Evolutionary conservation across 2,888 invertebrate species (phyloP).

Genomic region (Chrysodeixis includens): DNA sequence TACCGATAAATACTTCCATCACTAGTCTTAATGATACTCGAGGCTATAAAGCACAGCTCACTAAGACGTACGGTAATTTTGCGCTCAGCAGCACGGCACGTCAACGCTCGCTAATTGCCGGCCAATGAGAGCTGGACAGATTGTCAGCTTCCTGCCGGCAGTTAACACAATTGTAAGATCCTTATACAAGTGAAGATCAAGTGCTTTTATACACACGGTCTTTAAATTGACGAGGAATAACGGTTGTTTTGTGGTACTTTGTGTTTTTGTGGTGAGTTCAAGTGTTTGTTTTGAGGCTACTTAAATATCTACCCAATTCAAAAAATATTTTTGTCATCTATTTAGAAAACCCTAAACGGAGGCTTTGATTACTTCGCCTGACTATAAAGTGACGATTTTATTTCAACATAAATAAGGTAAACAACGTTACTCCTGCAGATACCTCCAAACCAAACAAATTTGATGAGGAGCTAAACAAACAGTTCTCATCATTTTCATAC

Average conservation of each 20-base stretch:
- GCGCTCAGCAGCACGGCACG: conserved; percentile 7
- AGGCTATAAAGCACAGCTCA: not conserved
- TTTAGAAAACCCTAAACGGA: too few relatives aligned
- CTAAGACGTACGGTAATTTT: not conserved
- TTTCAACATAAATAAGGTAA: too few relatives aligned
- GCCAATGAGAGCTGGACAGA: conserved; percentile 39
- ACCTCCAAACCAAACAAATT: too few relatives aligned
- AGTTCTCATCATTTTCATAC: too few relatives aligned
- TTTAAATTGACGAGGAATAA: not conserved
- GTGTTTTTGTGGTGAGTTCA: not conserved
- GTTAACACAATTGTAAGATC: conserved; percentile 9
- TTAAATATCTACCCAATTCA: too few relatives aligned
- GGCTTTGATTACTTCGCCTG: too few relatives aligned
- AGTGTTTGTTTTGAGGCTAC: too few relatives aligned
- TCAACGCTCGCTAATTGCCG: conserved; percentile 44
- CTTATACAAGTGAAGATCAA: not conserved
- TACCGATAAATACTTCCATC: too few relatives aligned
- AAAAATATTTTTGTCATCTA: too few relatives aligned
- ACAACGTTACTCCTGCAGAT: too few relatives aligned
- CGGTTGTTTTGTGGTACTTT: not conserved
- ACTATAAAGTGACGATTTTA: too few relatives aligned
- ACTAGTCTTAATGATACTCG: not conserved
- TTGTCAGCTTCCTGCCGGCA: conserved; percentile 38
- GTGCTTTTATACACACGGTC: not conserved
- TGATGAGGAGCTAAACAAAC: too few relatives aligned